Evolutionary conservation across 2,113 vertebrate genomes (phyloP).

Genomic region (Forbesichthys papilliferus): DNA sequence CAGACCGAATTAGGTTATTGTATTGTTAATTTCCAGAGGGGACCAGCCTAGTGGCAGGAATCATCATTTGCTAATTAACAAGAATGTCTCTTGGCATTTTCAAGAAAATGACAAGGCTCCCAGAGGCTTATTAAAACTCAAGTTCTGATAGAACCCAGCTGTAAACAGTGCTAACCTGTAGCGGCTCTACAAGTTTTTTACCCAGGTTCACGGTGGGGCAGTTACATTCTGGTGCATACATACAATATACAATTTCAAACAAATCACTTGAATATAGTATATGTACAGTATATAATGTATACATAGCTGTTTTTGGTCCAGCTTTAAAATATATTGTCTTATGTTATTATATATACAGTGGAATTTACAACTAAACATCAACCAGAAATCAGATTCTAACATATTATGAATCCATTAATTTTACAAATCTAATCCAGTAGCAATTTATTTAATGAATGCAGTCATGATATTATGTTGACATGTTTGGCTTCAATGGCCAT

Average conservation of each 20-base stretch:
- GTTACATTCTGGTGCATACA: too few relatives aligned
- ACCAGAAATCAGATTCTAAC: too few relatives aligned
- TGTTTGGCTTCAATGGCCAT: conserved; percentile 1
- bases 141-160: conserved; percentile 37
- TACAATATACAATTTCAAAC: neutral
- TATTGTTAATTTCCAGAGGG: conserved; percentile 68
- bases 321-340: too few relatives aligned
- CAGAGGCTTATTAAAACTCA: conserved; percentile 42
- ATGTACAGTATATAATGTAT: neutral
- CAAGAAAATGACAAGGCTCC: conserved; percentile 48
- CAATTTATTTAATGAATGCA: too few relatives aligned
- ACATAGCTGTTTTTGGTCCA: neutral
- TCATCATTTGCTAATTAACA: conserved; percentile 70
- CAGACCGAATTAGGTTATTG: conserved; percentile 70
- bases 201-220: too few relatives aligned
- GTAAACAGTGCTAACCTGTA: conserved; percentile 48
- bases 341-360: neutral
- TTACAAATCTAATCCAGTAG: too few relatives aligned
- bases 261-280: neutral
- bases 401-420: too few relatives aligned
- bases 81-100: conserved; percentile 64
- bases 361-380: neutral
- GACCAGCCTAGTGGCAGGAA: conserved; percentile 50
- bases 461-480: neutral
- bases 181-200: neutral